These are phyloP conservation scores for Reticulitermes speratus DNA, from an alignment of 1,140 invertebrate species.

Conservation along the genomic window DNA sequence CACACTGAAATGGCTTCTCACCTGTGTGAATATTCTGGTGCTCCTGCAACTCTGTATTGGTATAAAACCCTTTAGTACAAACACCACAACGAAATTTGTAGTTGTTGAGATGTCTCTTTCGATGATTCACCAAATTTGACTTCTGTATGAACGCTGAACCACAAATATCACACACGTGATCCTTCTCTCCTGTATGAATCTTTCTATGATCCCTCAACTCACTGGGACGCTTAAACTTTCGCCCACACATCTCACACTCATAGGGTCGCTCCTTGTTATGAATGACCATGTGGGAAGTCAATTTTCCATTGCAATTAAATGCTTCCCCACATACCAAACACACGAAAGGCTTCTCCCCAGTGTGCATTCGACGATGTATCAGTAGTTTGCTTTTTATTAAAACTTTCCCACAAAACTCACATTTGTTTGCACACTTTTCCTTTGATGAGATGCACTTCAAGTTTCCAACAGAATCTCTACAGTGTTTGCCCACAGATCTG, in stretches of 20 bases:
- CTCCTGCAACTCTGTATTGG: constrained; percentile 48
- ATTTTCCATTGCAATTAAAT: constrained; percentile 50
- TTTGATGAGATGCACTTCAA: neutral
- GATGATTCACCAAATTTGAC: constrained; percentile 23
- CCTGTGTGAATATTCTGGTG: constrained; percentile 55
- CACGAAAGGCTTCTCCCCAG: constrained; percentile 65
- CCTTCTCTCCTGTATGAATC: constrained; percentile 43
- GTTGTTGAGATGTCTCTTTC: constrained; percentile 28
- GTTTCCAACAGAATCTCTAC: constrained; percentile 16
- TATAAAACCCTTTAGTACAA: constrained; percentile 62
- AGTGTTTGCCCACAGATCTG: constrained; percentile 25
- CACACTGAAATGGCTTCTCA: constrained; percentile 74
- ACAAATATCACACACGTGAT: constrained; percentile 31
- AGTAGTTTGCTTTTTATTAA: constrained; percentile 45
- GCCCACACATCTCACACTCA: constrained; percentile 50
- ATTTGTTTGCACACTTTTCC: constrained; percentile 22
- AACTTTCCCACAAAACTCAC: constrained; percentile 59
- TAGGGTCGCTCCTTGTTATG: constrained; percentile 51
- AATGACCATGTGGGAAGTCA: constrained; percentile 52
- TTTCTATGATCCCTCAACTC: constrained; percentile 49
- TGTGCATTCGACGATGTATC: constrained; percentile 60
- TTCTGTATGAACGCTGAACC: constrained; percentile 22
- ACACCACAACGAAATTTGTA: constrained; percentile 54
- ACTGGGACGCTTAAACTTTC: constrained; percentile 49
- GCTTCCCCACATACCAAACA: constrained; percentile 55